These are phyloP conservation scores for Yponomeuta plumbellus DNA, from an alignment of 2,888 invertebrate species.

Conservation along the genomic window DNA sequence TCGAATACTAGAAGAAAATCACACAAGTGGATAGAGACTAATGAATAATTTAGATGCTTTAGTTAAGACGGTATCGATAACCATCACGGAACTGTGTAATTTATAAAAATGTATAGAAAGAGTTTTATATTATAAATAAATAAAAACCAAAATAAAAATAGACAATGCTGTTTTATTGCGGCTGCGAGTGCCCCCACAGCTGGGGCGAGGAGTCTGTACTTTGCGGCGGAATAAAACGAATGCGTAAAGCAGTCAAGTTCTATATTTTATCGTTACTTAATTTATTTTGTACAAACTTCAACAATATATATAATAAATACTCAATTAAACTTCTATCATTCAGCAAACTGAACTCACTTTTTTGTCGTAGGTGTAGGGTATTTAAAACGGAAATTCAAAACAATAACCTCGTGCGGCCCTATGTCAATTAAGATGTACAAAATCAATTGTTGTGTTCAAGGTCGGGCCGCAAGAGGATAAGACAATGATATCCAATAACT, in stretches of 20 bases:
- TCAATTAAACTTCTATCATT: conserved; percentile 77
- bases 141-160: conserved; percentile 71
- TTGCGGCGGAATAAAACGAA: conserved; percentile 46
- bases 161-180: conserved; percentile 56
- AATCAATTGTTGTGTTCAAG: too few relatives aligned
- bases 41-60: conserved; percentile 22
- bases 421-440: too few relatives aligned
- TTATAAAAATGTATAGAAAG: conserved; percentile 59
- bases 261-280: conserved; percentile 78
- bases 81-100: conserved; percentile 51
- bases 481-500: conserved; percentile 71
- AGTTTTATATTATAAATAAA: conserved; percentile 55
- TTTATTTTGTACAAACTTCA: conserved; percentile 79
- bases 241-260: conserved; percentile 75
- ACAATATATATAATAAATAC: conserved; percentile 78
- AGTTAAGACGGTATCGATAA: conserved; percentile 35
- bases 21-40: conserved; percentile 60
- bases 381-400: conserved; percentile 38
- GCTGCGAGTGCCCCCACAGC: not conserved
- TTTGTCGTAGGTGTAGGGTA: conserved; percentile 60
- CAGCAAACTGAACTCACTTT: conserved; percentile 77
- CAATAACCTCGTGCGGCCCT: too few relatives aligned
- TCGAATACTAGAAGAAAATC: conserved; percentile 19
- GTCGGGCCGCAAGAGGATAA: too few relatives aligned
- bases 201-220: too few relatives aligned